These are phyloP conservation scores for Stegodyphus dumicola DNA, from an alignment of 1,140 invertebrate genomes.

Conservation along the genomic window DNA sequence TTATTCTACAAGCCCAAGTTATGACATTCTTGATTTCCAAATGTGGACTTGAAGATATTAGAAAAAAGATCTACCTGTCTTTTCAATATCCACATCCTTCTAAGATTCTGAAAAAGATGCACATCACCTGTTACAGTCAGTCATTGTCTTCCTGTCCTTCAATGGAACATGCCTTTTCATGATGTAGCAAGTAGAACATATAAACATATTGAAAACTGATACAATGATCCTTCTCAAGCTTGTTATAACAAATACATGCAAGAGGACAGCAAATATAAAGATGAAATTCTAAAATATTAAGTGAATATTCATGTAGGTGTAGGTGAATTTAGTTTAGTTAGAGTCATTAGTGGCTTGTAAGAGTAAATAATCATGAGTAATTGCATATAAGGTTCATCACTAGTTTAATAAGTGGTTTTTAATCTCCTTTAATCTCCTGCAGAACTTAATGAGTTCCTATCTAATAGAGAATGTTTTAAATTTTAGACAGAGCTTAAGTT, in stretches of 20 bases:
- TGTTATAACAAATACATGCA: not conserved
- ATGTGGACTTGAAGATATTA: no score
- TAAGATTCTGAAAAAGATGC: no score
- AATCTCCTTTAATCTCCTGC: not conserved
- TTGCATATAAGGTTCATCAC: constrained; percentile 2
- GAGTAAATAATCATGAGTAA: not conserved
- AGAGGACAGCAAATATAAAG: constrained; percentile 48
- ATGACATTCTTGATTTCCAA: no score
- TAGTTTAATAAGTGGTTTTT: not conserved
- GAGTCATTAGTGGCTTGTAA: not conserved
- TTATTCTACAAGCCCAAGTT: no score
- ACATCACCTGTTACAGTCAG: no score
- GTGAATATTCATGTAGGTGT: constrained; percentile 28
- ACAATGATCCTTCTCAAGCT: no score
- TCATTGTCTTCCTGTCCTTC: no score
- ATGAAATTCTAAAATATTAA: constrained; percentile 23
- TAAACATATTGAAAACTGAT: no score
- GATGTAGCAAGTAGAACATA: no score
- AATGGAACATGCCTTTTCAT: no score
- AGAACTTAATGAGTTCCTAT: not conserved
- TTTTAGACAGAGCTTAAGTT: not conserved
- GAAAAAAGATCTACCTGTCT: no score
- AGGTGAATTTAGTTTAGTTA: constrained; percentile 43
- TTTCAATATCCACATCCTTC: no score
- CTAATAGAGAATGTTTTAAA: not conserved